phyloP scores from a whole-genome alignment of 2,888 invertebrate genomes.

The Chrysolina oricalcia region DNA sequence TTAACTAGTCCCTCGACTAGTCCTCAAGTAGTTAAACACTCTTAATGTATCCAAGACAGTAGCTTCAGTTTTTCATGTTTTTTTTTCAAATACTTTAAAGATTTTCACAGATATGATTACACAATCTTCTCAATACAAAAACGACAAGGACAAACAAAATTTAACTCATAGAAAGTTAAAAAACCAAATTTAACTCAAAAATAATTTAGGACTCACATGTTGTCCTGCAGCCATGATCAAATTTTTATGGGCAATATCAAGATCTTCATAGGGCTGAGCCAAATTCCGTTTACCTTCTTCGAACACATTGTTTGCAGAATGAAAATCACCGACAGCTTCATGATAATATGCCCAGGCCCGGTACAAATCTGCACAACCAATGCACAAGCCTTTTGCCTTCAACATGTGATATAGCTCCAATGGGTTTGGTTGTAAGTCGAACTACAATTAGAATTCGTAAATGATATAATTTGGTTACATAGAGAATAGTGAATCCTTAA shows the following conservation, averaged over 20 bases:
- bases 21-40: too few species aligned
- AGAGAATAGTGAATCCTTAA: too few species aligned
- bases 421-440: constrained; percentile 84
- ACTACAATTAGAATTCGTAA: constrained; percentile 73
- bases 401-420: constrained; percentile 87
- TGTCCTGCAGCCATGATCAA: constrained; percentile 69
- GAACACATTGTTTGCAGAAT: constrained; percentile 88
- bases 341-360: constrained; percentile 92
- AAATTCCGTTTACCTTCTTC: constrained; percentile 82
- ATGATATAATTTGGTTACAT: too few species aligned
- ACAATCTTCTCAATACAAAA: not conserved
- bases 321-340: constrained; percentile 86
- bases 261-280: constrained; percentile 87
- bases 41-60: too few species aligned
- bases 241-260: constrained; percentile 80
- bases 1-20: too few species aligned
- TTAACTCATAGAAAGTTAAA: not conserved
- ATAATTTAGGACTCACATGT: constrained; percentile 61
- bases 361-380: constrained; percentile 88
- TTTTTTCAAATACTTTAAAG: too few species aligned
- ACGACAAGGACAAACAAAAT: not conserved
- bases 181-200: not conserved
- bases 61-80: too few species aligned
- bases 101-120: not conserved
- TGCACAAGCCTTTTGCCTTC: constrained; percentile 86